A percentile compares a stretch with the other conserved stretches of the same genome.
Conservation (phyloP, 2,113 vertebrate genomes). For the Myrmecophaga tridactyla region DNA sequence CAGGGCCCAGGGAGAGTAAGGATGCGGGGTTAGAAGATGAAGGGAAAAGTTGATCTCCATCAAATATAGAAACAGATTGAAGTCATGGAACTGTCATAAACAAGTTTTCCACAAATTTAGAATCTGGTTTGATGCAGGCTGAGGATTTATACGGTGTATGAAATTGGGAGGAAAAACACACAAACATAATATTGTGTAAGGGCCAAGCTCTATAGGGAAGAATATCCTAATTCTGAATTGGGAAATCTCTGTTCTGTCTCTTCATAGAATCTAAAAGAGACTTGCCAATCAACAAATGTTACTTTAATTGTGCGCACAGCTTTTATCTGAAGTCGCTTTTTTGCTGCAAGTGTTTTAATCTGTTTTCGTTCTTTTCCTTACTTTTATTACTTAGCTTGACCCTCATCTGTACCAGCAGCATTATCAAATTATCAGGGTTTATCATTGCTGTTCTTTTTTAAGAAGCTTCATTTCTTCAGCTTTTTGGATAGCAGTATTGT, state of each 20-base stretch:
- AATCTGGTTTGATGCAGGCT: neutral
- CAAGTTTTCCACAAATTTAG: neutral
- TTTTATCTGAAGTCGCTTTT: neutral
- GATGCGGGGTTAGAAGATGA: neutral
- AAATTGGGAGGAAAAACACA: neutral
- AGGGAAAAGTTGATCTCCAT: neutral
- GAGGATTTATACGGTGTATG: neutral
- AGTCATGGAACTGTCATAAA: neutral
- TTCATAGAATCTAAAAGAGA: neutral
- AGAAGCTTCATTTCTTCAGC: rapidly evolving
- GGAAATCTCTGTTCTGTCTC: neutral
- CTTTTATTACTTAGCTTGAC: neutral
- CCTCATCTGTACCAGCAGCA: neutral
- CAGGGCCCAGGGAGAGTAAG: neutral
- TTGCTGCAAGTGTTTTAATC: neutral
- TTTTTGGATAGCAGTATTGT: neutral
- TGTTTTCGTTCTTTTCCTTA: neutral
- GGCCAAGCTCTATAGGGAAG: neutral
- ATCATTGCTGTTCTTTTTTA: neutral
- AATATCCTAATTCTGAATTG: neutral
- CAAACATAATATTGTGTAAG: neutral
- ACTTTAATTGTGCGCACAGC: neutral
- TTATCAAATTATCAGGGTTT: neutral
- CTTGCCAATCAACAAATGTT: neutral
- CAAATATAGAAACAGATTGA: neutral